These are phyloP conservation scores for Imbricaverruca yamaguchii DNA, from an alignment of 2,888 invertebrate species.

Conservation along the genomic window DNA sequence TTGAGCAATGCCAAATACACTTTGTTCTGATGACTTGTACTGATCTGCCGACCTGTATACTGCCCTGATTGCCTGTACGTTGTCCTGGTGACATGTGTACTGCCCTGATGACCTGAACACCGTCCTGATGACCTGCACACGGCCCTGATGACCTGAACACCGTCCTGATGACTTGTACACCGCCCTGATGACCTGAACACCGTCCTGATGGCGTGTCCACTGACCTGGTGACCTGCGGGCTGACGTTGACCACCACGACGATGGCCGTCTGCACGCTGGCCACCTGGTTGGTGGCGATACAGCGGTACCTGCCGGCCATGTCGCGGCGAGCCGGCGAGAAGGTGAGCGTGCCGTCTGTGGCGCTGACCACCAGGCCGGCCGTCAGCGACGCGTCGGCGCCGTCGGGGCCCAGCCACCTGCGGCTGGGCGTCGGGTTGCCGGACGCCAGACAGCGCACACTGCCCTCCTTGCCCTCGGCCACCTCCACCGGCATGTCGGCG, in stretches of 20 bases:
- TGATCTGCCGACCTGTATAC: too few relatives aligned
- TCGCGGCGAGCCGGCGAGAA: conserved; percentile 66
- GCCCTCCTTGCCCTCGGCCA: conserved; percentile 71
- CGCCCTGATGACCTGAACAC: too few relatives aligned
- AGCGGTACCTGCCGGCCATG: conserved; percentile 72
- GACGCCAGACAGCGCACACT: conserved; percentile 66
- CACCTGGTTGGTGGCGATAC: conserved; percentile 39
- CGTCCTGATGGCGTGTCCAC: background rate
- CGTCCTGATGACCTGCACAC: too few relatives aligned
- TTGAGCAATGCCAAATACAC: too few relatives aligned
- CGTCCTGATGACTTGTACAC: too few relatives aligned
- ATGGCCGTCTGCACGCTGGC: background rate
- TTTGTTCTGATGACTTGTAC: too few relatives aligned
- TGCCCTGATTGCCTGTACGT: too few relatives aligned
- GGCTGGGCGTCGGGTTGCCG: conserved; percentile 76
- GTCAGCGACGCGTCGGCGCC: conserved; percentile 60
- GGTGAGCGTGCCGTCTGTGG: conserved; percentile 57
- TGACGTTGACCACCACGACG: background rate
- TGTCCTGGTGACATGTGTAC: too few relatives aligned
- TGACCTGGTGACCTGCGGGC: background rate
- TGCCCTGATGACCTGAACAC: too few relatives aligned
- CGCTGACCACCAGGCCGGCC: conserved; percentile 36
- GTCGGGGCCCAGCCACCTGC: conserved; percentile 64
- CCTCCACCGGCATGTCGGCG: conserved; percentile 46
- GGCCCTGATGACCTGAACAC: too few relatives aligned